Conservation (phyloP, 2,113 vertebrate species). For the Pelusios castaneus region DNA sequence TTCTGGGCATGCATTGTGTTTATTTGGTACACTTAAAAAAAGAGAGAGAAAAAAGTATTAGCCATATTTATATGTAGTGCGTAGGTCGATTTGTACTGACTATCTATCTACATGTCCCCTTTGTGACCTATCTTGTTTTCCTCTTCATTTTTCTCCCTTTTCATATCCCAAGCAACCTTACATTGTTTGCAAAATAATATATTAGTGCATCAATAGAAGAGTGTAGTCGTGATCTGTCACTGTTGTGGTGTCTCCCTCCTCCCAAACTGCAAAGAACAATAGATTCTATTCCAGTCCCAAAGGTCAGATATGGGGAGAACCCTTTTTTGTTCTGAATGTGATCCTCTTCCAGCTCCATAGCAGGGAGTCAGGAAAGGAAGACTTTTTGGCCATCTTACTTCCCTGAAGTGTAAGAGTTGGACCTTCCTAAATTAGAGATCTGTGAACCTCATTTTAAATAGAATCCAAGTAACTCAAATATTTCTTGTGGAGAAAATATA, state of each 20-base stretch:
- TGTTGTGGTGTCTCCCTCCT: too few species aligned
- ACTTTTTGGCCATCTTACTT: neutral
- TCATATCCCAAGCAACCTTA: neutral
- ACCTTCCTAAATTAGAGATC: constrained; percentile 26
- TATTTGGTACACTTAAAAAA: neutral
- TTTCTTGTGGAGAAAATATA: neutral
- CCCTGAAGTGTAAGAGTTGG: neutral
- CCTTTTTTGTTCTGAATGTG: too few species aligned
- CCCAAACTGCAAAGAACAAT: neutral
- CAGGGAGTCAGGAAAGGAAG: too few species aligned
- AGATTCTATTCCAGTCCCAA: too few species aligned
- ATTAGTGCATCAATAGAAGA: neutral
- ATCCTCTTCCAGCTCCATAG: too few species aligned
- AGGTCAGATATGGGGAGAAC: too few species aligned
- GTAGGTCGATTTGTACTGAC: neutral
- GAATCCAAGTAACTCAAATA: constrained; percentile 48
- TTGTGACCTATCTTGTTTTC: too few species aligned
- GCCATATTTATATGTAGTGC: too few species aligned
- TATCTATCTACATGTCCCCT: neutral
- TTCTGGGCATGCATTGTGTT: neutral
- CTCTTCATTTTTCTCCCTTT: neutral
- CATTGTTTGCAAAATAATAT: neutral
- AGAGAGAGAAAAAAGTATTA: neutral
- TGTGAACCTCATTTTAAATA: constrained; percentile 18
- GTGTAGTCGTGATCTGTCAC: too few species aligned